Conservation (phyloP, 92 coral and sea anemone genomes). For the Anthopleura xanthogrammica region DNA sequence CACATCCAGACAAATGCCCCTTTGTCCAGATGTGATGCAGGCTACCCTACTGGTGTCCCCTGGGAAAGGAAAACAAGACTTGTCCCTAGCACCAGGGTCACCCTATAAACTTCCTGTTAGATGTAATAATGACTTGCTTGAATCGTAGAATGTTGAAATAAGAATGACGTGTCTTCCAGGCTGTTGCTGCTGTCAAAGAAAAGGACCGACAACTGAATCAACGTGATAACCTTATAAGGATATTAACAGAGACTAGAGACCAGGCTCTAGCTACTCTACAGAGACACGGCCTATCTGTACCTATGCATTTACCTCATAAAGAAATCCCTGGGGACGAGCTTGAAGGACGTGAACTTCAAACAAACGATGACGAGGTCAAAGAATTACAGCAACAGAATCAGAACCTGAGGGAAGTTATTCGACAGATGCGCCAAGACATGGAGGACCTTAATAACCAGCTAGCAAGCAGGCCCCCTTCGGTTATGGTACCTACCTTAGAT, state of each 20-base stretch:
- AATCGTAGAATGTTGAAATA: background rate
- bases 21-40: too few species aligned
- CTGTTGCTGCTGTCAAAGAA: constrained; percentile 73
- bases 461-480: constrained; percentile 68
- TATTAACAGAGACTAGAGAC: constrained; percentile 82
- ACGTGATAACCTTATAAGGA: constrained; percentile 77
- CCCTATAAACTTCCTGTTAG: too few species aligned
- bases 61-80: too few species aligned
- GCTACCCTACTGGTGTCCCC: too few species aligned
- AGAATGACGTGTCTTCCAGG: constrained; percentile 31
- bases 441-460: constrained; percentile 82
- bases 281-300: constrained; percentile 90
- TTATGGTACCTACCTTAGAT: constrained; percentile 40
- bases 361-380: constrained; percentile 42
- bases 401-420: constrained; percentile 72
- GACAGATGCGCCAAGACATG: constrained; percentile 96
- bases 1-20: too few species aligned
- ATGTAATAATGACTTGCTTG: too few species aligned
- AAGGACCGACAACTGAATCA: constrained; percentile 73
- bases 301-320: constrained; percentile 75
- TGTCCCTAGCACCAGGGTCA: too few species aligned
- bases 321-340: constrained; percentile 32
- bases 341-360: constrained; percentile 22
- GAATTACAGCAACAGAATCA: constrained; percentile 62
- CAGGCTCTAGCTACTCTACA: constrained; percentile 87